Conservation (phyloP, 2,797 vertebrate genomes). For the Rhadinocentrus ornatus region DNA sequence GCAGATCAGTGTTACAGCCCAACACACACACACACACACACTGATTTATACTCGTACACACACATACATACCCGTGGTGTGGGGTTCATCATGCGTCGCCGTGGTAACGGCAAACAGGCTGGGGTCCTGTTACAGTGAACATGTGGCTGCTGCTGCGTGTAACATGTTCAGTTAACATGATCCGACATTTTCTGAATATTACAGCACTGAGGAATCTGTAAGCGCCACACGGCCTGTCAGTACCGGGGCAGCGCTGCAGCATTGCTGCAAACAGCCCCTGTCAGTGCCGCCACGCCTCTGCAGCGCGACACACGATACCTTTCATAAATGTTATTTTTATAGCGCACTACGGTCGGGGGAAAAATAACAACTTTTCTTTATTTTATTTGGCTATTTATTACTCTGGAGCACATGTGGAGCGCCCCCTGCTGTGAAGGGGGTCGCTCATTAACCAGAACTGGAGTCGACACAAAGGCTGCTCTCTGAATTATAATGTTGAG, state of each 20-base stretch:
- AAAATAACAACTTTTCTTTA: background rate
- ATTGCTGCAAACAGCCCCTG: background rate
- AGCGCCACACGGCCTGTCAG: background rate
- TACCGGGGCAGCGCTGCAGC: background rate
- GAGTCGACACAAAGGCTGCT: background rate
- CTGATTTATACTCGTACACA: conserved; percentile 1
- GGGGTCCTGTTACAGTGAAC: conserved; percentile 50
- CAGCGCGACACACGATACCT: background rate
- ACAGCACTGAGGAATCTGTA: conserved; percentile 40
- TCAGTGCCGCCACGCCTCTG: background rate
- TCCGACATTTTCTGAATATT: conserved; percentile 27
- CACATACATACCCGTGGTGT: background rate
- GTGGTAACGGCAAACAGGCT: conserved; percentile 35
- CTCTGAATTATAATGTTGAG: background rate
- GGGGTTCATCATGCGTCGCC: conserved; percentile 29
- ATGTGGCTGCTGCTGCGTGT: conserved; percentile 39
- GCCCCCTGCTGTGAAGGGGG: background rate
- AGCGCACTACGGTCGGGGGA: background rate
- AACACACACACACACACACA: background rate
- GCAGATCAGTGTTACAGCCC: background rate
- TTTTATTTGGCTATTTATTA: background rate
- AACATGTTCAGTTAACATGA: conserved; percentile 25
- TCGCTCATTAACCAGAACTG: background rate
- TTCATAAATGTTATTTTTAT: background rate
- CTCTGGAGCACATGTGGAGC: background rate